Base-by-base conservation (phyloP, 2,113 vertebrate genomes). In the Rhinichthys klamathensis region DNA sequence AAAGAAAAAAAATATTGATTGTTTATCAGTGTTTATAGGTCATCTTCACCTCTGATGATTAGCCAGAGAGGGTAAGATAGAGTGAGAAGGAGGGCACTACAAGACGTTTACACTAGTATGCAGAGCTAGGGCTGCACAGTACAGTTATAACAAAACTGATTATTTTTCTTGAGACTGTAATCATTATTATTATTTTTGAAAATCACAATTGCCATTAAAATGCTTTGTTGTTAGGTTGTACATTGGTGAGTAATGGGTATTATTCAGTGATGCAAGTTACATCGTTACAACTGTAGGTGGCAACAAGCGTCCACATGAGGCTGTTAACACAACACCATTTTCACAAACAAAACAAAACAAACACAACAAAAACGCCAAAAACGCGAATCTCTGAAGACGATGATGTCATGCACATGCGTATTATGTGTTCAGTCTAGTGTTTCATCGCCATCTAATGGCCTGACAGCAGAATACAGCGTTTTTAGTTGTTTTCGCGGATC, bases 1-100 rank as follows among this genome's bases (percentile, higher is more conserved):
- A 85, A 54, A 27, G 25, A 73, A 80, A 54, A n/a, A 30, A 81
- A 4, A 46, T 88, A 90, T 89, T 85, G 88, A 91, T 91, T 88
- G 30, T 30, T 74, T 11, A 83, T 85, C 18, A 13, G 79, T 70
- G 49, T 86, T 82, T 87, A 35, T 65, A 87, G 76, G 86, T 80
- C 84, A 73, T 83, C 84, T 79, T 63, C 74, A 82, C 51, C 77
- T 81, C 54, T 46, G 73, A 82, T 82, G 87, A 84, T 23, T 35
- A 83, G 41, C 63, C 30, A 63, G 76, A 76, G 41, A 65, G 60
- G 46, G 27, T 21, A 32, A 90, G 89, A 91, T 87, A 89, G 58
- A 89, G 82, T 90, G 83, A 51, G 38, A 73, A 80, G 35, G 23
- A 69, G n/a, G 46, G 32, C 56, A 13, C 5, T 30, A 69, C 18